phyloP scores from a whole-genome alignment of 2,888 invertebrate species.

The Lycocerus yunnanus region DNA sequence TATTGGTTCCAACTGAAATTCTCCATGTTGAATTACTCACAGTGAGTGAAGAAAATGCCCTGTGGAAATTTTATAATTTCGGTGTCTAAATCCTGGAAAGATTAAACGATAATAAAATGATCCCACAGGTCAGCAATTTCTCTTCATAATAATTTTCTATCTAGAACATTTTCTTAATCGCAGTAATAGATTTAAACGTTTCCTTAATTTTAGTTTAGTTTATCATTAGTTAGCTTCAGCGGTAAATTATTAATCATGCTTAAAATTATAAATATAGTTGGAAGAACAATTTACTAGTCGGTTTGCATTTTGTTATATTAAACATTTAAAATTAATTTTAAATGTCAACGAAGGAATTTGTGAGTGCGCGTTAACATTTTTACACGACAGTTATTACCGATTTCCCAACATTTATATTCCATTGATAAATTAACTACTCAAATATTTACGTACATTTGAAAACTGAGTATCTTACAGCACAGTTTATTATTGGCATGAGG shows the following conservation, averaged over 20 bases:
- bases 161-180: neutral
- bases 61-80: too few relatives aligned
- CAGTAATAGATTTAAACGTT: neutral
- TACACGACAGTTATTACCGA: neutral
- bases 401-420: neutral
- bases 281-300: neutral
- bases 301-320: neutral
- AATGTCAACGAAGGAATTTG: neutral
- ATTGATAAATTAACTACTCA: neutral
- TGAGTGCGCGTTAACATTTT: neutral
- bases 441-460: neutral
- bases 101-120: too few relatives aligned
- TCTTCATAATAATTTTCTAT: neutral
- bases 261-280: neutral
- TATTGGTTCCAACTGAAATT: too few relatives aligned
- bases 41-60: too few relatives aligned
- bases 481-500: neutral
- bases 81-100: too few relatives aligned
- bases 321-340: neutral
- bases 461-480: neutral
- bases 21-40: too few relatives aligned
- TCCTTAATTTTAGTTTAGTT: neutral
- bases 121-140: too few relatives aligned
- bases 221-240: neutral
- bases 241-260: neutral